These are phyloP conservation scores for Spongilla lacustris DNA, from an alignment of 37 sponge, comb jelly and placozoan species.

Conservation along the genomic window DNA sequence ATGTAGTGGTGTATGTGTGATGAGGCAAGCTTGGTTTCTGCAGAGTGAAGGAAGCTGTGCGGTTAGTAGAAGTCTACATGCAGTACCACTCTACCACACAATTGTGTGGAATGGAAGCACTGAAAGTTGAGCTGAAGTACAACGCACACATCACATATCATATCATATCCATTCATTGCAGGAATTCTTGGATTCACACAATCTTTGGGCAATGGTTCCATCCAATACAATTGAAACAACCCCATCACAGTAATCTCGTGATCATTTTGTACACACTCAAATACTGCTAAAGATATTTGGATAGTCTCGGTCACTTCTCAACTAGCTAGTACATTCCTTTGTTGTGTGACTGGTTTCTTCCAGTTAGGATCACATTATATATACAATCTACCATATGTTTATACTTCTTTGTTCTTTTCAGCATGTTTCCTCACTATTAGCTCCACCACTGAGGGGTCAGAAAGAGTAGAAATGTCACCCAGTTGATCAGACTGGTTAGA, in stretches of 20 bases:
- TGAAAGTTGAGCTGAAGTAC: not conserved
- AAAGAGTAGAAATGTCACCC: constrained; percentile 94
- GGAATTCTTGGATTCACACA: not conserved
- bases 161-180: not conserved
- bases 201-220: not conserved
- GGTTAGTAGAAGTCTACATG: constrained; percentile 38
- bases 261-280: not conserved
- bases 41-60: constrained; percentile 31
- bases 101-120: constrained; percentile 7
- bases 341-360: not conserved
- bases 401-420: not conserved
- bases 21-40: not conserved
- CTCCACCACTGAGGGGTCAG: constrained; percentile 88
- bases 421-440: constrained; percentile 43
- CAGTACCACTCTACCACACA: not conserved
- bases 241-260: not conserved
- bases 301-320: not conserved
- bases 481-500: constrained; percentile 61
- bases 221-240: not conserved
- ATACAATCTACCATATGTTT: not conserved
- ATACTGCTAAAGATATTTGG: too few relatives aligned
- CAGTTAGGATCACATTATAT: not conserved
- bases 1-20: not conserved
- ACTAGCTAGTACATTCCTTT: not conserved
- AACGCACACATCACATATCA: not conserved